Conservation (phyloP, 2,113 vertebrate species). For the Rhodinocichla rosea region DNA sequence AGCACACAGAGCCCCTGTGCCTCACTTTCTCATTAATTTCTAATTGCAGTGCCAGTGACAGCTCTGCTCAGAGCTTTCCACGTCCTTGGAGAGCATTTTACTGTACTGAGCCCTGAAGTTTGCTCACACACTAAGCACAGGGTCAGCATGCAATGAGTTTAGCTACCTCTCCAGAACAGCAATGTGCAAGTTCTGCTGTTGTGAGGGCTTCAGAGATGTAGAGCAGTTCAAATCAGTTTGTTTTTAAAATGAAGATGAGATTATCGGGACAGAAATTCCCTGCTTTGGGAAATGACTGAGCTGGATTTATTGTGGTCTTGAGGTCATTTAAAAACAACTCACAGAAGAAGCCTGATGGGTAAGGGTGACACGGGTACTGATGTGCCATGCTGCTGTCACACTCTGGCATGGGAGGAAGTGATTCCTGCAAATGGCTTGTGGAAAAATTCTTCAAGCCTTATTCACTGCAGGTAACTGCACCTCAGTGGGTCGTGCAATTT, state of each 20-base stretch:
- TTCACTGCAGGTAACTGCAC: conserved; percentile 15
- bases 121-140: background rate
- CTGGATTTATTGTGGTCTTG: background rate
- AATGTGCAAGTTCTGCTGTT: fast-evolving
- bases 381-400: background rate
- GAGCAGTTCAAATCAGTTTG: background rate
- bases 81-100: background rate
- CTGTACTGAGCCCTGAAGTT: background rate
- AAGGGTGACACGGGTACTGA: background rate
- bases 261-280: background rate
- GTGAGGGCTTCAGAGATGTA: background rate
- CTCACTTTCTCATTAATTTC: conserved; percentile 15
- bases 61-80: background rate
- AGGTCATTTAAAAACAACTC: background rate
- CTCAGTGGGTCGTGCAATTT: background rate
- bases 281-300: background rate
- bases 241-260: background rate
- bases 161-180: background rate
- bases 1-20: background rate
- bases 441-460: background rate
- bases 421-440: background rate
- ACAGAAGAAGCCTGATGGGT: background rate
- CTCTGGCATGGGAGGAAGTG: background rate
- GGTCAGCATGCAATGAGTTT: background rate
- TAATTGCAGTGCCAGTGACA: background rate